Conservation (phyloP, 1,140 invertebrate species). For the Megalopta genalis region DNA sequence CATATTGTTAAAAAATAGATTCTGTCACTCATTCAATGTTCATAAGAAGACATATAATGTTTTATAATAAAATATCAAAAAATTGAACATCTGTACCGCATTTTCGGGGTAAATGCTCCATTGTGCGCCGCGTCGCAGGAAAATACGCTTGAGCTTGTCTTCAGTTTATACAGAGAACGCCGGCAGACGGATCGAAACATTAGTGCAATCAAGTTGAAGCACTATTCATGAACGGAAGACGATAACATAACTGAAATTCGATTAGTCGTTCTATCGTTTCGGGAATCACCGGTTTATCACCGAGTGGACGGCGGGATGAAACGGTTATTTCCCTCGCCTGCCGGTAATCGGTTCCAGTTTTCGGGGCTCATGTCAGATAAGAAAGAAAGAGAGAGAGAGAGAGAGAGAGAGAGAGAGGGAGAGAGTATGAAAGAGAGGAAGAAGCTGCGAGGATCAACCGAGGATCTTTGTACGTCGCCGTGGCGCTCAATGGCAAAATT, state of each 20-base stretch:
- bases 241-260: slow-evolving; percentile 59
- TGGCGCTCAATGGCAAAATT: slow-evolving; percentile 22
- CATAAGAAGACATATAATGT: too few species aligned
- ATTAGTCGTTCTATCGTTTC: slow-evolving; percentile 68
- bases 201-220: slow-evolving; percentile 14
- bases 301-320: slow-evolving; percentile 33
- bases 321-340: slow-evolving; percentile 53
- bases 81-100: too few species aligned
- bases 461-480: background rate
- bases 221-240: slow-evolving; percentile 39
- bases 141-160: slow-evolving; percentile 6
- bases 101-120: too few species aligned
- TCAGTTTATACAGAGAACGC: background rate
- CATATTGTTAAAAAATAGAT: too few species aligned
- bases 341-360: slow-evolving; percentile 57
- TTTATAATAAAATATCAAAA: too few species aligned
- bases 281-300: slow-evolving; percentile 62
- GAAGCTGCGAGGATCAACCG: background rate
- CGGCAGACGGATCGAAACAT: background rate
- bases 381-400: too few species aligned
- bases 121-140: background rate
- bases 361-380: slow-evolving; percentile 23
- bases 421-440: background rate
- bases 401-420: too few species aligned
- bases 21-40: too few species aligned